Percentiles rank a stretch among this genome's conserved stretches.
Evolutionary conservation across 2,888 invertebrate species (phyloP).

Genomic region (Neoscelio sp.): DNA sequence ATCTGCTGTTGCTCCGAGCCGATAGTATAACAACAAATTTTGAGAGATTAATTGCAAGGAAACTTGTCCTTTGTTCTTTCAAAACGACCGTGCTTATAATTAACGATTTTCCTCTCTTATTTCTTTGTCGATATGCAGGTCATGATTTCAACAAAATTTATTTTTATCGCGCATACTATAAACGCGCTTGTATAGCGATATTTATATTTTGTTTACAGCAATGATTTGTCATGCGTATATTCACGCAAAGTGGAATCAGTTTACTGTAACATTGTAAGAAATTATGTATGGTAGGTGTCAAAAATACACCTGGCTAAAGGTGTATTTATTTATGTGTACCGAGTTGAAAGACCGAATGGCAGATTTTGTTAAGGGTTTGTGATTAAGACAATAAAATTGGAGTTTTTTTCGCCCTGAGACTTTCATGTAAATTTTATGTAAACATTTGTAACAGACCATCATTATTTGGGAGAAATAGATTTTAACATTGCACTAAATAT

Average conservation of each 20-base stretch:
- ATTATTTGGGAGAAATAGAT: too few relatives aligned
- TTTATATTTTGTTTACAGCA: slow-evolving; percentile 24
- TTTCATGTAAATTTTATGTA: too few relatives aligned
- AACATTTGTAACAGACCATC: too few relatives aligned
- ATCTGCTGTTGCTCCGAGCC: slow-evolving; percentile 41
- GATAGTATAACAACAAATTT: slow-evolving; percentile 36
- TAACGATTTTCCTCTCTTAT: slow-evolving; percentile 1
- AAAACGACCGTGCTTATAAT: neutral
- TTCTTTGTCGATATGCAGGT: slow-evolving; percentile 32
- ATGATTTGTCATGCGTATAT: slow-evolving; percentile 17
- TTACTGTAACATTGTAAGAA: slow-evolving; percentile 10
- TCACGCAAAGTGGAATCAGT: slow-evolving; percentile 13
- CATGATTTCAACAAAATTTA: slow-evolving; percentile 36
- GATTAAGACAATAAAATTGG: too few relatives aligned
- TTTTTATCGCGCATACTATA: slow-evolving; percentile 37
- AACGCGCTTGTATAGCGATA: slow-evolving; percentile 30
- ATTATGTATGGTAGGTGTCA: slow-evolving; percentile 21
- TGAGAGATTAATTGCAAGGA: slow-evolving; percentile 50
- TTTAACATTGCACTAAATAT: too few relatives aligned
- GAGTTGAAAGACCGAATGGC: too few relatives aligned
- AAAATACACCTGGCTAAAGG: too few relatives aligned
- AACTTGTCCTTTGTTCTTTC: slow-evolving; percentile 9
- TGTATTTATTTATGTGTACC: too few relatives aligned
- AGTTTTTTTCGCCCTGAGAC: too few relatives aligned
- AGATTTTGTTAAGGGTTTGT: too few relatives aligned